Percentiles rank a stretch among this genome's conserved stretches.
These are phyloP conservation scores for Ichneumon xanthorius DNA, from an alignment of 2,888 invertebrate genomes.

Conservation along the genomic window DNA sequence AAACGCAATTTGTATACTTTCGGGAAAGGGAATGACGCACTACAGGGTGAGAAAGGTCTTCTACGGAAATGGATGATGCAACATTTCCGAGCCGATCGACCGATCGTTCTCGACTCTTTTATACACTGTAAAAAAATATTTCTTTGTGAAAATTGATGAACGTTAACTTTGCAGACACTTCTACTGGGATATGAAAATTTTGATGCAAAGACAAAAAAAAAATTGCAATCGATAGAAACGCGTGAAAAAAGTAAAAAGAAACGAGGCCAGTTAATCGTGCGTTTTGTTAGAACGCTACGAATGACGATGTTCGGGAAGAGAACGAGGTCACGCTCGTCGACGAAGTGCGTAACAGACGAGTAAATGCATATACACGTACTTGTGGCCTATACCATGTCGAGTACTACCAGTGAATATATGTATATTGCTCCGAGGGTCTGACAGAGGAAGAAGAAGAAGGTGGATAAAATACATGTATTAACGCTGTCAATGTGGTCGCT, in stretches of 20 bases:
- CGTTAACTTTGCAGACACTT: too few species aligned
- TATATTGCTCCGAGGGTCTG: background rate
- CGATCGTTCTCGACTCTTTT: background rate
- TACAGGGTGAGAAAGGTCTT: constrained; percentile 28
- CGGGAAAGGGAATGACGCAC: constrained; percentile 7
- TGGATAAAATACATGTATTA: background rate
- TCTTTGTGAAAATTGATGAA: background rate
- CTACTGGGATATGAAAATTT: too few species aligned
- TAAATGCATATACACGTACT: constrained; percentile 3
- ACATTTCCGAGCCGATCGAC: constrained; percentile 26
- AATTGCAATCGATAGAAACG: background rate
- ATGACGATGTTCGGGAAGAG: constrained; percentile 21
- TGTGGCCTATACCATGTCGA: background rate
- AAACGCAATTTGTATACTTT: background rate
- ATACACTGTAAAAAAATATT: background rate
- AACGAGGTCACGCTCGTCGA: constrained; percentile 57
- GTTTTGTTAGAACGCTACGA: background rate
- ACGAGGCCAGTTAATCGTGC: background rate
- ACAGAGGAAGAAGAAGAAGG: background rate
- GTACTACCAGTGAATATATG: background rate
- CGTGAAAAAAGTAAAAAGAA: background rate
- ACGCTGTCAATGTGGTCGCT: constrained; percentile 1
- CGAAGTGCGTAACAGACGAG: constrained; percentile 40
- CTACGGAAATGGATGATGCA: constrained; percentile 69
- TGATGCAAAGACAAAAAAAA: background rate